Conservation (phyloP, 2,888 invertebrate genomes). For the Escarpia spicata region DNA sequence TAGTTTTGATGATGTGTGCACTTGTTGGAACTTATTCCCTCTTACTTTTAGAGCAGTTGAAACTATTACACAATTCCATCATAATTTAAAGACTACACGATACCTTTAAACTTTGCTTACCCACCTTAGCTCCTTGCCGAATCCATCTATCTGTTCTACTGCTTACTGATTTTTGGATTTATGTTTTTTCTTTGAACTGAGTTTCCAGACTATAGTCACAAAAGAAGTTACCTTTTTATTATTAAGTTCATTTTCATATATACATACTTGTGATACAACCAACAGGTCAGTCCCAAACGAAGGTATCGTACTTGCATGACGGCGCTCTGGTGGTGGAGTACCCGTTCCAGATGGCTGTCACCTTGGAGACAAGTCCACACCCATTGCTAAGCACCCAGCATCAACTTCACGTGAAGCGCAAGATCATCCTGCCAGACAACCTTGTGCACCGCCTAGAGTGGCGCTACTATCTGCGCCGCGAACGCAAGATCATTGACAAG, state of each 20-base stretch:
- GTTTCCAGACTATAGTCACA: no score
- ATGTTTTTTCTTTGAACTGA: no score
- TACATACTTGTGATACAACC: neutral
- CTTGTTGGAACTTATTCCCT: no score
- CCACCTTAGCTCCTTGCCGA: no score
- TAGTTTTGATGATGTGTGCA: no score
- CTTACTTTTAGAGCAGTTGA: no score
- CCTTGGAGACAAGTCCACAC: slow-evolving; percentile 91
- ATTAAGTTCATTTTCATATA: neutral
- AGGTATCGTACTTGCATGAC: slow-evolving; percentile 61
- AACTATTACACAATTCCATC: no score
- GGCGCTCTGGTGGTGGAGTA: slow-evolving; percentile 63
- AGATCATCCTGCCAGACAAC: slow-evolving; percentile 60
- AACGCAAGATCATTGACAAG: slow-evolving; percentile 51
- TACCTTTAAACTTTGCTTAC: no score
- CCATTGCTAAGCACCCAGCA: slow-evolving; percentile 77
- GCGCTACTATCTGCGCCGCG: slow-evolving; percentile 88
- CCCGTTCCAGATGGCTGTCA: slow-evolving; percentile 71
- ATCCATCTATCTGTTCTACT: no score
- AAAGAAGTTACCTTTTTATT: no score
- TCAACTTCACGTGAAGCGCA: slow-evolving; percentile 61
- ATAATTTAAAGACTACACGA: no score
- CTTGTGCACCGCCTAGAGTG: slow-evolving; percentile 87
- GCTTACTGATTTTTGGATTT: no score
- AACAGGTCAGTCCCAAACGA: slow-evolving; percentile 56